Percentiles rank a stretch among this genome's conserved stretches.
These are phyloP conservation scores for Pipistrellus pipistrellus DNA, from an alignment of 2,797 vertebrate species.

Conservation along the genomic window DNA sequence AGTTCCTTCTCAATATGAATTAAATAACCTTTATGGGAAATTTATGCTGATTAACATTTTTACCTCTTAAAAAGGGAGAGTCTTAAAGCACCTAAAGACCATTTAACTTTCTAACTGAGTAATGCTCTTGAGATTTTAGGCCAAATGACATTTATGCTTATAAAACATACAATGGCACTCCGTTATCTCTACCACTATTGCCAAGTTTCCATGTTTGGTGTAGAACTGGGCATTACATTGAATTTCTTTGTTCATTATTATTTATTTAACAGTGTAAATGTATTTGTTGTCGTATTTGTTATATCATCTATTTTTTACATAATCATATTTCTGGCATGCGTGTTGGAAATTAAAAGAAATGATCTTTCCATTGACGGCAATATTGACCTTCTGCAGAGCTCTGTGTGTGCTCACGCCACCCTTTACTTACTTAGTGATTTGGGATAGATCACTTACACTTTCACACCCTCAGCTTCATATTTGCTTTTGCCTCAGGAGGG, in stretches of 20 bases:
- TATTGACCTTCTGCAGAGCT: neutral
- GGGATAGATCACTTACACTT: neutral
- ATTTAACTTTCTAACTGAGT: neutral
- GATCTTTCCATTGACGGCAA: neutral
- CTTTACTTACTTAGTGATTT: neutral
- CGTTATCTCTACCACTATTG: neutral
- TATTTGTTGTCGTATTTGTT: neutral
- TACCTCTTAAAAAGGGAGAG: neutral
- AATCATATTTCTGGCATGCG: neutral
- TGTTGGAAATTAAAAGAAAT: neutral
- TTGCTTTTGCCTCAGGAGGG: neutral
- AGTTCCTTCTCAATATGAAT: neutral
- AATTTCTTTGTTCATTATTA: neutral
- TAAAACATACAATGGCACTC: neutral
- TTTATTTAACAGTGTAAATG: neutral
- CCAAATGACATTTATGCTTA: neutral
- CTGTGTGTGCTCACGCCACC: neutral
- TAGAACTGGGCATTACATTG: neutral
- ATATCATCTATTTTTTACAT: neutral
- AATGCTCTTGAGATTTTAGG: neutral
- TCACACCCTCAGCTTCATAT: neutral
- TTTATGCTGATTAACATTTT: constrained; percentile 14
- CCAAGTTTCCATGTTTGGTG: neutral
- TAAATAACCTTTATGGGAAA: neutral
- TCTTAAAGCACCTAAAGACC: neutral